Percentiles rank a stretch among this genome's conserved stretches.
Evolutionary conservation across 1,140 invertebrate species (phyloP).

Genomic region (Dufourea novaeangliae): DNA sequence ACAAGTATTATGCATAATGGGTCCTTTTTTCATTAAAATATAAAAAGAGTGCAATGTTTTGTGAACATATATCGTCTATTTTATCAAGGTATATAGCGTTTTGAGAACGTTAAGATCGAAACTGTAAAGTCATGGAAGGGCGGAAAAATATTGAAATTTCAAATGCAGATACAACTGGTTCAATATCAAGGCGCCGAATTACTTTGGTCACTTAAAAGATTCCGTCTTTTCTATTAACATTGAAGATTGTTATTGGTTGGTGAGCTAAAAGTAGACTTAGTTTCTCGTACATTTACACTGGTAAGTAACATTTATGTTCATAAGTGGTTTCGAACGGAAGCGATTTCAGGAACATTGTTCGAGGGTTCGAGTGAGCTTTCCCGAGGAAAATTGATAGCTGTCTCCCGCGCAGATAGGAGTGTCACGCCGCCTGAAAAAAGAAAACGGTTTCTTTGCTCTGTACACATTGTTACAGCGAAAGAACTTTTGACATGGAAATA

Average conservation of each 20-base stretch:
- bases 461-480: slow-evolving; percentile 21
- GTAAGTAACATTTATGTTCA: background rate
- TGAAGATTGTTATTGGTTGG: background rate
- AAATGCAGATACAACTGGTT: too few relatives aligned
- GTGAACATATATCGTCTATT: too few relatives aligned
- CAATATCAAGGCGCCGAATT: too few relatives aligned
- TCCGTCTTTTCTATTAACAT: too few relatives aligned
- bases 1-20: too few relatives aligned
- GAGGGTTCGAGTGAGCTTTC: background rate
- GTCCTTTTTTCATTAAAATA: too few relatives aligned
- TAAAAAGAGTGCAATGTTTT: too few relatives aligned
- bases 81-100: too few relatives aligned
- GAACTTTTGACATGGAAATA: slow-evolving; percentile 41
- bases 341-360: background rate
- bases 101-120: too few relatives aligned
- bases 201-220: too few relatives aligned
- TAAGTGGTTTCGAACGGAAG: background rate
- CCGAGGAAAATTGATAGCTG: slow-evolving; percentile 2
- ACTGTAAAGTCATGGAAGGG: too few relatives aligned
- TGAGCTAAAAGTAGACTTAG: background rate
- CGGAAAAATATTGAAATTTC: too few relatives aligned
- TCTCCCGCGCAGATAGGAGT: background rate
- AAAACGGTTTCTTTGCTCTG: background rate
- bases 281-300: background rate
- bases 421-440: background rate